phyloP scores from a whole-genome alignment of 2,888 invertebrate genomes.

The Mythimna vitellina region DNA sequence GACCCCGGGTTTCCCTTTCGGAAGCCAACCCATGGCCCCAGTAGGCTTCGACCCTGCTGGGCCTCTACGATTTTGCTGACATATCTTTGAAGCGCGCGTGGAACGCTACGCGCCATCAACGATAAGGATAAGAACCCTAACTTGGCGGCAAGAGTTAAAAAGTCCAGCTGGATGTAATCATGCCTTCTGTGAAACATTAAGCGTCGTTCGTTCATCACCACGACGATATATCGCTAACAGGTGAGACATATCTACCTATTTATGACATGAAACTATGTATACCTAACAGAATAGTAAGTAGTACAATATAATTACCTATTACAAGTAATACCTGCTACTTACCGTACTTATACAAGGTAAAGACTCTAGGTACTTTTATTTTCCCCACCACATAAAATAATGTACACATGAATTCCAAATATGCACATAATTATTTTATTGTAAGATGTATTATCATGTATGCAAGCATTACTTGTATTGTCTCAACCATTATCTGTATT shows the following conservation, averaged over 20 bases:
- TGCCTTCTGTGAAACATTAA: background rate
- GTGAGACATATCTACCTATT: background rate
- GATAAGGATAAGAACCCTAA: too few species aligned
- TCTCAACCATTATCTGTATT: background rate
- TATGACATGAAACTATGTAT: background rate
- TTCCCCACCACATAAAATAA: slow-evolving; percentile 13
- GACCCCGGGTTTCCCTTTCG: too few species aligned
- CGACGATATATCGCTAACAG: background rate
- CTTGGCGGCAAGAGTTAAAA: background rate
- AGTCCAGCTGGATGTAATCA: background rate
- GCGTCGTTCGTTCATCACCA: background rate
- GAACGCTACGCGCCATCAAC: too few species aligned
- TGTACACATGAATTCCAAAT: slow-evolving; percentile 2
- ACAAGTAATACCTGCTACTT: background rate
- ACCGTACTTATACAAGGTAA: background rate
- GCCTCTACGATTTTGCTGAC: too few species aligned
- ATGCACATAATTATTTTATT: slow-evolving; percentile 14
- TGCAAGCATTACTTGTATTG: background rate
- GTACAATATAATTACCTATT: background rate
- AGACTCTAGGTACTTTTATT: background rate
- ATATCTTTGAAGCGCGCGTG: too few species aligned
- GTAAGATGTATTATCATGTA: slow-evolving; percentile 1
- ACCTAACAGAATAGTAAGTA: background rate
- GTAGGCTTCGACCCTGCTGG: too few species aligned
- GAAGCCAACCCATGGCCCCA: too few species aligned